Evolutionary conservation across 1,140 invertebrate species (phyloP).

Genomic region (Pseudoatta argentina): DNA sequence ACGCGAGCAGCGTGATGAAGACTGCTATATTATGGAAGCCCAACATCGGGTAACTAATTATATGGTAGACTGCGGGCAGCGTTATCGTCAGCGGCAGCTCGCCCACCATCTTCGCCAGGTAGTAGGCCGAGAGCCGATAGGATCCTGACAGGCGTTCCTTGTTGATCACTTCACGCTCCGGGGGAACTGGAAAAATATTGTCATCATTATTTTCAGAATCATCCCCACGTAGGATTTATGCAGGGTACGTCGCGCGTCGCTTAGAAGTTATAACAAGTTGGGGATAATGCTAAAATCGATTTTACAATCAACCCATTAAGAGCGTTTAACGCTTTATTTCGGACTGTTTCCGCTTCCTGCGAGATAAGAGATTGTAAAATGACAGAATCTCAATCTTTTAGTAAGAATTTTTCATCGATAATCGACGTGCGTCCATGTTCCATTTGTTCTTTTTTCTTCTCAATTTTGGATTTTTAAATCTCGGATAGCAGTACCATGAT

Average conservation of each 20-base stretch:
- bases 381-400: background rate
- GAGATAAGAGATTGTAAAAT: constrained; percentile 39
- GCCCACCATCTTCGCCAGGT: constrained; percentile 94
- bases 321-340: constrained; percentile 25
- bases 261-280: background rate
- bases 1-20: constrained; percentile 91
- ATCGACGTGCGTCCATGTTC: background rate
- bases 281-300: constrained; percentile 48
- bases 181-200: constrained; percentile 89
- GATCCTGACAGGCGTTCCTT: constrained; percentile 94
- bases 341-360: constrained; percentile 19
- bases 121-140: constrained; percentile 94
- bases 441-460: background rate
- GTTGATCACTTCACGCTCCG: constrained; percentile 93
- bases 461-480: background rate
- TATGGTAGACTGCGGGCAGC: constrained; percentile 92
- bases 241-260: background rate
- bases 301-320: constrained; percentile 17
- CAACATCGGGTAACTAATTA: constrained; percentile 93
- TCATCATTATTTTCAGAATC: constrained; percentile 43
- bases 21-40: constrained; percentile 88
- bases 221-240: background rate
- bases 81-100: constrained; percentile 93
- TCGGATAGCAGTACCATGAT: background rate
- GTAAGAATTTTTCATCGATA: background rate